A percentile compares a stretch with the other conserved stretches of the same genome.
Evolutionary conservation across 2,113 vertebrate genomes (phyloP).

Genomic region (Ciconia stormi): DNA sequence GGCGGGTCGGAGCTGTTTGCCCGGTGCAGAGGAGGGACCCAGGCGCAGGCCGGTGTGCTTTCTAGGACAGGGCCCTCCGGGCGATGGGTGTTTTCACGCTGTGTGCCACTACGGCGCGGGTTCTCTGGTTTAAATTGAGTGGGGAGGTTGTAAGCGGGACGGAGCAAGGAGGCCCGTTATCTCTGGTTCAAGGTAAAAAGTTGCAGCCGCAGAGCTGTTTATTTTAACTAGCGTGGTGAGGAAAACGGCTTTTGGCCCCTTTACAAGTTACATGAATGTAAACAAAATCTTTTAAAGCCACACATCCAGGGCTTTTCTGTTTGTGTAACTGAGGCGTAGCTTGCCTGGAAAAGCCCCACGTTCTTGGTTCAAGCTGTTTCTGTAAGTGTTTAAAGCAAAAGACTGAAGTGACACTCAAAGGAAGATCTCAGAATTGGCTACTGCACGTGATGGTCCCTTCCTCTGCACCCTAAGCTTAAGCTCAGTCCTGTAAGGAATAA

Average conservation of each 20-base stretch:
- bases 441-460: accelerated
- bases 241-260: neutral
- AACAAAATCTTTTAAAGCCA: neutral
- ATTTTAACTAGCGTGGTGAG: neutral
- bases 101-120: accelerated
- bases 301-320: neutral
- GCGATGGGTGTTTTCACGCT: accelerated
- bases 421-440: neutral
- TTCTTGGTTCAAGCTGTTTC: neutral
- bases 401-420: neutral
- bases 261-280: neutral
- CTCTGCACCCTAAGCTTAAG: neutral
- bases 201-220: neutral
- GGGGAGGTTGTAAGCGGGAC: neutral
- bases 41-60: accelerated
- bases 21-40: accelerated
- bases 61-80: neutral
- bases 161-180: neutral
- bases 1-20: neutral
- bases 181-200: neutral
- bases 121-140: neutral
- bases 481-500: neutral
- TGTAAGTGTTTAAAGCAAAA: neutral
- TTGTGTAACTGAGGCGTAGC: neutral
- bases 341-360: neutral